These are phyloP conservation scores for Stegodyphus mimosarum DNA, from an alignment of 1,140 invertebrate genomes.

Conservation along the genomic window DNA sequence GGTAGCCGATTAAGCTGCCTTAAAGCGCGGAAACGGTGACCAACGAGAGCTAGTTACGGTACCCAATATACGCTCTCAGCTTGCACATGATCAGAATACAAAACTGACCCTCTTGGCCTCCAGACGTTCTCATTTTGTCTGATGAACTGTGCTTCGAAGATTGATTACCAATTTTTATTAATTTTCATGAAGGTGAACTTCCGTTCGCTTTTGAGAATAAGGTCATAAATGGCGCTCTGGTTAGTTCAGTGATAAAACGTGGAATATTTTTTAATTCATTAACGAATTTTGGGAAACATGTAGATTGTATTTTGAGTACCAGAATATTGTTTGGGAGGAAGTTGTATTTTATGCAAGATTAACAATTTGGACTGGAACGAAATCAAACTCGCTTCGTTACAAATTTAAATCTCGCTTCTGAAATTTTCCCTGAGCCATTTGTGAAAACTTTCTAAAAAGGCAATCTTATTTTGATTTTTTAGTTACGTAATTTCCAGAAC, in stretches of 20 bases:
- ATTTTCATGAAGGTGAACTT: background rate
- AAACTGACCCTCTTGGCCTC: constrained; percentile 18
- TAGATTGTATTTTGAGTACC: too few relatives aligned
- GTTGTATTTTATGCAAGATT: too few relatives aligned
- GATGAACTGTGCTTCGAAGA: background rate
- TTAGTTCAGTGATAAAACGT: background rate
- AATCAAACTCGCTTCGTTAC: too few relatives aligned
- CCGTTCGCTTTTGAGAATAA: background rate
- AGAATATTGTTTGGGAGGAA: too few relatives aligned
- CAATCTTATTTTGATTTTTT: too few relatives aligned
- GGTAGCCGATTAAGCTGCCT: background rate
- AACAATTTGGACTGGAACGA: too few relatives aligned
- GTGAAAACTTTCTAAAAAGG: too few relatives aligned
- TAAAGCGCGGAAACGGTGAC: background rate
- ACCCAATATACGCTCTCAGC: background rate
- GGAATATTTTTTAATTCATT: background rate
- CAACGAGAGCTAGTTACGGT: background rate
- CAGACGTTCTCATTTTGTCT: constrained; percentile 28
- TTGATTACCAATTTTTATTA: background rate
- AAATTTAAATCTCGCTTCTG: too few relatives aligned
- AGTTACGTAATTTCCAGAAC: too few relatives aligned
- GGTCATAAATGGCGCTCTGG: background rate
- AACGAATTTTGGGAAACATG: too few relatives aligned
- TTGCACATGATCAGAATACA: background rate
- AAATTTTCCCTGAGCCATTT: too few relatives aligned